Evolutionary conservation across 1,140 invertebrate genomes (phyloP), one percentile per base, ranked within the genome.

Genomic region (Ips nitidus): DNA sequence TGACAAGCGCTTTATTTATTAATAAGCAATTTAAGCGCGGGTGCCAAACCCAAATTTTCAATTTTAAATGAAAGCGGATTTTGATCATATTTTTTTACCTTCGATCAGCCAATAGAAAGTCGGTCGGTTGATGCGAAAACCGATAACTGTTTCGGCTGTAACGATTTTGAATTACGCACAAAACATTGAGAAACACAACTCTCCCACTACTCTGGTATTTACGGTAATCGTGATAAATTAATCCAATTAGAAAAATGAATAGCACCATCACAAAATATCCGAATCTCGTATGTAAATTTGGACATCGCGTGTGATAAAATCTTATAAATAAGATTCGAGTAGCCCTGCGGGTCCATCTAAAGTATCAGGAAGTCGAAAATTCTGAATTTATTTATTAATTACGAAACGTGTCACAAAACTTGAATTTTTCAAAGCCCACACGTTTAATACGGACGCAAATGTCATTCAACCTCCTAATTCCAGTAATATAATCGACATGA

Each of bases 301-400:
- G 45, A 1, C 53, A 42, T 56, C 52, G 53, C 41, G 38, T 40
- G 36, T 22, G 42, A 61, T 55, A n/a, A 64, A 56, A 65, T 65
- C 52, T 22, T 56, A 53, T 56, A 57, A 42, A 50, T 6, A 50
- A 50, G 40, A n/a, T 65, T 65, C 56, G 55, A 56, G 52, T 4
- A 37, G 52, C n/a, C 52, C 40, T 52, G 58, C 57, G 57, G 39
- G 58, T 58, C 43, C 6, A n/a, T 52, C 37, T 45, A 56, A 66
- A 66, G 22, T 22, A 66, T 58, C 64, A 66, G 64, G 64, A 66
- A 66, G 56, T 66, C 37, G 41, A 66, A 58, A 58, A 50, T 60
- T 42, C 2, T 60, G n/a, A 40, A 61, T 58, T 66, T 55, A 58
- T 66, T 66, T 66, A 58, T 59, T 58, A 47, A 58, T 58, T 53